Evolutionary conservation across 2,888 invertebrate species (phyloP), one percentile per base, ranked within the genome.

Genomic region (Lingula anatina): DNA sequence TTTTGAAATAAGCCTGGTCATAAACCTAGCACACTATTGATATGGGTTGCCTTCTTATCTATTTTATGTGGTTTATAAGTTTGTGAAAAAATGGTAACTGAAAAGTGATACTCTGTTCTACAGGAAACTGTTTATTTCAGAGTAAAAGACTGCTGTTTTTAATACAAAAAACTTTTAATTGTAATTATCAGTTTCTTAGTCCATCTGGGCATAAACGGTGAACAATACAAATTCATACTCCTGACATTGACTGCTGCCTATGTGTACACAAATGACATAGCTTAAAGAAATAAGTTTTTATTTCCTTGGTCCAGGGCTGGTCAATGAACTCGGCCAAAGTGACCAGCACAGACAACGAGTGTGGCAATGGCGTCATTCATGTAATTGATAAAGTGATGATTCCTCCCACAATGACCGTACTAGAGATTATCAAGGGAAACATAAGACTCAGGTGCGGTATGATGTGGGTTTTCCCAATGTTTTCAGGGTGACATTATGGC

Each of bases 321-420:
- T 78, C 79, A 1, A 73, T 81, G 5, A 79, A 81, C 61, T 74
- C 77, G 50, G 80, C 80, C 2, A 65, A 75, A 15, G 72, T 81
- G 27, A 70, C 75, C 37, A 70, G 71, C 35, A 59, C 72, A 0
- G 78, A 80, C 57, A 66, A 77, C 40, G 73, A 77, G 58, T 79
- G 79, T 9, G 71, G 73, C 51, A 80, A 80, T 57, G 80, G 80
- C 1, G 71, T 79, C n/a, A 59, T 81, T 28, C 81, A 81, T 57
- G 67, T 80, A 46, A 76, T 81, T 47, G 76, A 78, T 65, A 76
- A 73, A 54, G 79, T 79, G 3, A 64, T 81, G 23, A 61, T 70
- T 21, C 79, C 80, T 0, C 75, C 79, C 7, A 76, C 73, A 37
- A 59, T 66, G 23, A 73, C 72, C 18, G 65, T 78, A 0, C 70